Evolutionary conservation across 2,797 vertebrate species (phyloP).

Genomic region (Sphaeramia orbicularis): DNA sequence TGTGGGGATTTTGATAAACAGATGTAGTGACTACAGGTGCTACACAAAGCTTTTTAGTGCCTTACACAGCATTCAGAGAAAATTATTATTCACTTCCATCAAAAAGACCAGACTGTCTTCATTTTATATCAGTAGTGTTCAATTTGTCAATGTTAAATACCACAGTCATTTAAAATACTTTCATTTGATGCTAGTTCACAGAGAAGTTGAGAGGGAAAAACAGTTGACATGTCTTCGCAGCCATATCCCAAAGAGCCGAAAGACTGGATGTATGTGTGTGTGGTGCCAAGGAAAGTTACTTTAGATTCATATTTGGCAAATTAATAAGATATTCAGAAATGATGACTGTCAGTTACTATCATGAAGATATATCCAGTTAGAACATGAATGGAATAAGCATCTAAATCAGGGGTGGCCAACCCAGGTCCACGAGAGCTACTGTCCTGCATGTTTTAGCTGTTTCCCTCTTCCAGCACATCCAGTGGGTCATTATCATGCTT

Average conservation of each 20-base stretch:
- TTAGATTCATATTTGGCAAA: conserved; percentile 1
- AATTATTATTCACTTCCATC: not conserved
- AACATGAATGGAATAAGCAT: not conserved
- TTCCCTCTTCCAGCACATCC: too few relatives aligned
- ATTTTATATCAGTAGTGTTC: conserved; percentile 2
- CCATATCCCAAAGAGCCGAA: too few relatives aligned
- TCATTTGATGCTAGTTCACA: not conserved
- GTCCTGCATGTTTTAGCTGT: too few relatives aligned
- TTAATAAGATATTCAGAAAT: not conserved
- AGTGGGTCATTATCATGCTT: too few relatives aligned
- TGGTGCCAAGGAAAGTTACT: conserved; percentile 17
- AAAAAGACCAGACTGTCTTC: not conserved
- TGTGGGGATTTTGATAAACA: conserved; percentile 11
- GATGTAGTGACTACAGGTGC: conserved; percentile 24
- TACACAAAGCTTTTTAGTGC: not conserved
- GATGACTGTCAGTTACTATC: not conserved
- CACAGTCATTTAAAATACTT: conserved; percentile 6
- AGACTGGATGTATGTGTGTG: not conserved
- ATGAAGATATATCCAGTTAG: not conserved
- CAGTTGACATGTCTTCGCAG: conserved; percentile 18
- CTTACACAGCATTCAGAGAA: not conserved
- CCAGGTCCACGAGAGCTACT: too few relatives aligned
- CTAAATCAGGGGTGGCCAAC: too few relatives aligned
- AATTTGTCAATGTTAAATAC: not conserved
- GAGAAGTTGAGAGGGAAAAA: conserved; percentile 7